phyloP scores from a whole-genome alignment of 2,113 vertebrate species.

The Macroglossus sobrinus region DNA sequence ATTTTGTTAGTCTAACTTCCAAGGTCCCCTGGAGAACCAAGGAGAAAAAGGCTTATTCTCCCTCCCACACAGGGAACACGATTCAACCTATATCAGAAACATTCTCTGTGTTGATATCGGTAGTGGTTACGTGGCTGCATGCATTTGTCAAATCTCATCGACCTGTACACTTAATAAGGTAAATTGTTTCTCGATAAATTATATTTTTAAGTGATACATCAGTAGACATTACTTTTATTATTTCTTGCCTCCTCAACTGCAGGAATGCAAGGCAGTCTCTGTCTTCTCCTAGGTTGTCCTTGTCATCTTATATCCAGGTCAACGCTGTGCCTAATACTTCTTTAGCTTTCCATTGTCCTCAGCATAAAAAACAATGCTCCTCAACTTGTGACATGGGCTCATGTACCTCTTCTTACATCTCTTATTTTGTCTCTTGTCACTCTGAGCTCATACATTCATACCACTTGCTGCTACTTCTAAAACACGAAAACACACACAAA shows the following conservation, averaged over 20 bases:
- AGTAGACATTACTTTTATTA: not conserved
- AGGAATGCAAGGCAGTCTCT: not conserved
- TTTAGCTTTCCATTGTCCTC: not conserved
- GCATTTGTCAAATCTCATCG: not conserved
- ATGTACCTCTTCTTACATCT: not conserved
- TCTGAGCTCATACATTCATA: not conserved
- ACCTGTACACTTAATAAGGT: not conserved
- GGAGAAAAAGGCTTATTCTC: not conserved
- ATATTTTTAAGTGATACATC: not conserved
- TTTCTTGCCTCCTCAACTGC: not conserved
- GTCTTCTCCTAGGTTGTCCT: not conserved
- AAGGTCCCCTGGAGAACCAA: not conserved
- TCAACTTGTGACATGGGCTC: not conserved
- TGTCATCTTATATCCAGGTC: not conserved
- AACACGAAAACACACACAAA: not conserved
- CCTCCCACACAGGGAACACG: not conserved
- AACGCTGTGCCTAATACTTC: not conserved
- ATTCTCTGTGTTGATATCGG: not conserved
- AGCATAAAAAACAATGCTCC: not conserved
- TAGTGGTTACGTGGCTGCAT: not conserved
- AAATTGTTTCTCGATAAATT: not conserved
- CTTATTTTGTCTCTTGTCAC: not conserved
- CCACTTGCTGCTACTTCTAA: not conserved
- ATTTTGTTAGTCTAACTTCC: not conserved
- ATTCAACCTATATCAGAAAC: not conserved